These are phyloP conservation scores for Mimumesa dahlbomi DNA, from an alignment of 2,888 invertebrate species.

Conservation along the genomic window DNA sequence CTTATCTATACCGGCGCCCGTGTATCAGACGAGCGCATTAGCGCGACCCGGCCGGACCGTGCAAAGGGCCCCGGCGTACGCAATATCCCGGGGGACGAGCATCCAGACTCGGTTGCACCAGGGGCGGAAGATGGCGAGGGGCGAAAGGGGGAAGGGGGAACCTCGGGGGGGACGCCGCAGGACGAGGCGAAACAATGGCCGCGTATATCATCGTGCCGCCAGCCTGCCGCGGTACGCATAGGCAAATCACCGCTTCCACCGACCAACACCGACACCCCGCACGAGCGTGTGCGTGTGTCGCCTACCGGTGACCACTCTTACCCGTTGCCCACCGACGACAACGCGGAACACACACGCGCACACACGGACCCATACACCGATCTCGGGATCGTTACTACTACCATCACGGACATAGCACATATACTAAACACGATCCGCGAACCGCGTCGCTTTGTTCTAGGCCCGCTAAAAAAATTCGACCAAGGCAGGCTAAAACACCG, in stretches of 20 bases:
- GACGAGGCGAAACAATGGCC: slow-evolving; percentile 75
- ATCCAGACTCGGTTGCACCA: slow-evolving; percentile 29
- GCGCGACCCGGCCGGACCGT: slow-evolving; percentile 50
- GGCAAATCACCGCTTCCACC: slow-evolving; percentile 75
- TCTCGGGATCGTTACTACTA: no score
- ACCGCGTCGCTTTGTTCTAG: slow-evolving; percentile 72
- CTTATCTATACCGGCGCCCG: slow-evolving; percentile 60
- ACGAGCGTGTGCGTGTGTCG: slow-evolving; percentile 36
- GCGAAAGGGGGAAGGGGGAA: slow-evolving; percentile 24
- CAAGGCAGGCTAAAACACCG: slow-evolving; percentile 69
- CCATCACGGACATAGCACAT: no score
- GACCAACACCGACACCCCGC: slow-evolving; percentile 57
- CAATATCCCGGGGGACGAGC: slow-evolving; percentile 39
- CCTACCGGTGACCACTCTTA: slow-evolving; percentile 47
- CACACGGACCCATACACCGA: neutral
- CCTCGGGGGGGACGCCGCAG: slow-evolving; percentile 49
- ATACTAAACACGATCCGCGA: neutral
- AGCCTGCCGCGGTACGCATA: slow-evolving; percentile 77
- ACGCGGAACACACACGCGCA: slow-evolving; percentile 16
- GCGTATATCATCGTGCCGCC: slow-evolving; percentile 79
- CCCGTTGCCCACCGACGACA: slow-evolving; percentile 26
- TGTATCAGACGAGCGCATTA: slow-evolving; percentile 66
- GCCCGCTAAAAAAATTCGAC: slow-evolving; percentile 69
- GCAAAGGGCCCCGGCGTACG: slow-evolving; percentile 42
- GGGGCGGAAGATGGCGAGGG: slow-evolving; percentile 17